These are phyloP conservation scores for Colletes latitarsis DNA, from an alignment of 1,140 invertebrate genomes.

Conservation along the genomic window DNA sequence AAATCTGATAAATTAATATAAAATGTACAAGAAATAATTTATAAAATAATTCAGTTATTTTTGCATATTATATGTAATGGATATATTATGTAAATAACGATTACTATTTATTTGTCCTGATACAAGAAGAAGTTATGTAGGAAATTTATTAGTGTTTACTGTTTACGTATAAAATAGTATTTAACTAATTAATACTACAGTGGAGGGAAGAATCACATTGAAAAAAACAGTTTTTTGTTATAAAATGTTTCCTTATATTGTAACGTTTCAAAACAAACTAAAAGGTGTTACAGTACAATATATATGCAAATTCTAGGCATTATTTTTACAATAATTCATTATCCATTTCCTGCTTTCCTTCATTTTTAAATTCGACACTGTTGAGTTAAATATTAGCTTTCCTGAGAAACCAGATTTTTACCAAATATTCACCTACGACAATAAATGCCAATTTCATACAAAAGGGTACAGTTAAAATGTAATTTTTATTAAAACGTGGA, in stretches of 20 bases:
- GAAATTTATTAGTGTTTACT: constrained; percentile 25
- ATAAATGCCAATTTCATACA: constrained; percentile 56
- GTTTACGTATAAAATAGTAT: background rate
- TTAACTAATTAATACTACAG: background rate
- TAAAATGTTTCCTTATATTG: constrained; percentile 81
- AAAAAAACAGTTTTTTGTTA: constrained; percentile 66
- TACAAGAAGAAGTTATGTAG: constrained; percentile 17
- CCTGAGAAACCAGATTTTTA: constrained; percentile 68
- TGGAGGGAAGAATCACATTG: constrained; percentile 24
- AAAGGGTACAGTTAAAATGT: constrained; percentile 50
- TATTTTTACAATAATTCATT: constrained; percentile 78
- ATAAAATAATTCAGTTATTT: constrained; percentile 53
- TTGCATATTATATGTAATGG: constrained; percentile 38
- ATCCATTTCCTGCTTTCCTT: constrained; percentile 66
- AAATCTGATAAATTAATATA: constrained; percentile 25
- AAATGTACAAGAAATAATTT: constrained; percentile 32
- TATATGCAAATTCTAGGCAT: constrained; percentile 79
- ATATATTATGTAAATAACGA: constrained; percentile 56
- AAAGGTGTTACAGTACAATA: constrained; percentile 78
- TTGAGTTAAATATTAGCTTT: constrained; percentile 67
- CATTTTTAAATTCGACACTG: constrained; percentile 58
- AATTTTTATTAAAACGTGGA: constrained; percentile 40
- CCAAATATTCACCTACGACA: constrained; percentile 45
- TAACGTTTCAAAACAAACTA: constrained; percentile 79
- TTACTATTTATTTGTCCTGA: constrained; percentile 32